Base-by-base conservation (phyloP, 2,888 invertebrate genomes). In the Ferdinandea cuprea region DNA sequence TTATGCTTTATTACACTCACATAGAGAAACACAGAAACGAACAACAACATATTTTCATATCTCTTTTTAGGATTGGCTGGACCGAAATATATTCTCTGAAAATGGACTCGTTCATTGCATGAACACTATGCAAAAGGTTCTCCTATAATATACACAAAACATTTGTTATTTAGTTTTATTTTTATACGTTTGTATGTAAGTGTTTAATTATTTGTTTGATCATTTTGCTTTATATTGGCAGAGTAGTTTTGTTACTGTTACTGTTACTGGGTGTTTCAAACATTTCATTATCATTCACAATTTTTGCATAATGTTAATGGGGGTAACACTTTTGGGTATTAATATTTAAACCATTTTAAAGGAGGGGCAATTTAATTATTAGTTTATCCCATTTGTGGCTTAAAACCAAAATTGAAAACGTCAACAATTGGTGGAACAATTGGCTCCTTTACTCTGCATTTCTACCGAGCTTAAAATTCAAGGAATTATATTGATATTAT, bases 101-200 rank as follows among this genome's bases (percentile, higher is more conserved):
- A 89, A 86, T 87, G 90, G 91, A 89, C 88, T 91, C 88, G 88
- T 90, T 88, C 89, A 90, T 88, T 90, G 91, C 90, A 90, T 90
- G 89, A 90, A 89, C 90, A 89, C 89, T 89, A 89, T 90, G 89
- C 89, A 90, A 90, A 89, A 90, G 91, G 91, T 90, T 89, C 85
- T 48, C 21, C 13, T 44, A 15, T 46, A 72, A 28, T 44, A 15
- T 46, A 72, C 56, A 66, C 56, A 63, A 65, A 46, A 30, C 28
- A n/a, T 52, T 37, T 52, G 25, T 42, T 50, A 13, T 35, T 61
- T 72, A n/a, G 11, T 59, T 52, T 42, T 11, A 52, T 35, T 37
- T 44, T 11, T 15, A 32, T 74, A n/a, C n/a, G n/a, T n/a, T n/a
- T n/a, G n/a, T n/a, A n/a, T n/a, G n/a, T n/a, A n/a, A n/a, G 15